These are phyloP conservation scores for Ophioninae sp. DNA, from an alignment of 2,888 invertebrate species.

Conservation along the genomic window DNA sequence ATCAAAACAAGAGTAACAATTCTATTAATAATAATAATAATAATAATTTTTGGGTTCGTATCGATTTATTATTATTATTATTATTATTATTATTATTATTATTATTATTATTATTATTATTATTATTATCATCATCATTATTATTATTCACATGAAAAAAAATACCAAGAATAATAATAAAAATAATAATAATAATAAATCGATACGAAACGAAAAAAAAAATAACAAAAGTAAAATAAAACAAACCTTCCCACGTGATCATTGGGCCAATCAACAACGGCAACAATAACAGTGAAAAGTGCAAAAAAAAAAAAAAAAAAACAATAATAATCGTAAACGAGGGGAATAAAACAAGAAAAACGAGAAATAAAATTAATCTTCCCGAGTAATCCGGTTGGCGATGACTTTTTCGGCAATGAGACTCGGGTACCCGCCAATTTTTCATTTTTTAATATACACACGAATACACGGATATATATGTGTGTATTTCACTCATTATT, in stretches of 20 bases:
- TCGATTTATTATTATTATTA: too few species aligned
- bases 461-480: too few species aligned
- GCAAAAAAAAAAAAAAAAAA: neutral
- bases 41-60: too few species aligned
- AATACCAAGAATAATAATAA: too few species aligned
- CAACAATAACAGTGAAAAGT: neutral
- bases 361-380: constrained; percentile 26
- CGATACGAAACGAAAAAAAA: neutral
- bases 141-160: too few species aligned
- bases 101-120: too few species aligned
- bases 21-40: too few species aligned
- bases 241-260: neutral
- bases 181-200: too few species aligned
- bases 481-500: constrained; percentile 48
- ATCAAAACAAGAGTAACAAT: too few species aligned
- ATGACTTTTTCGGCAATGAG: constrained; percentile 48
- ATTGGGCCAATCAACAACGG: neutral
- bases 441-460: constrained; percentile 36
- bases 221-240: neutral
- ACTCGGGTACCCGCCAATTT: constrained; percentile 41
- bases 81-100: too few species aligned
- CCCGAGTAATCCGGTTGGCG: constrained; percentile 3
- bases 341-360: neutral
- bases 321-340: neutral
- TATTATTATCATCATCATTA: too few species aligned